A percentile compares a stretch with the other conserved stretches of the same genome.
phyloP scores from a whole-genome alignment of 2,888 invertebrate species.

The Dicycla oo region DNA sequence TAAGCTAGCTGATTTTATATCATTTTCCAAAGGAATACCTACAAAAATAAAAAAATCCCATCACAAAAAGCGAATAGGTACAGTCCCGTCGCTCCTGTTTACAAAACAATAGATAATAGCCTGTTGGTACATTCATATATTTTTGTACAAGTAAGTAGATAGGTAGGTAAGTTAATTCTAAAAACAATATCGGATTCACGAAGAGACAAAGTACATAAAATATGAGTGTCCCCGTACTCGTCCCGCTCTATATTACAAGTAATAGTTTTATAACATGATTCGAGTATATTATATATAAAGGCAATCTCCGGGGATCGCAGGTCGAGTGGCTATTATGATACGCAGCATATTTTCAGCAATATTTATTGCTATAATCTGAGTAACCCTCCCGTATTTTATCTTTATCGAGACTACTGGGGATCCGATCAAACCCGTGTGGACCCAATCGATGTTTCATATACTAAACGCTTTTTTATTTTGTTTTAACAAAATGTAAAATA shows the following conservation, averaged over 20 bases:
- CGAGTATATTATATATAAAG: conserved; percentile 56
- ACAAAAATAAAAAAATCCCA: conserved; percentile 27
- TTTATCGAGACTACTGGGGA: conserved; percentile 73
- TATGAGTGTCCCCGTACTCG: conserved; percentile 21
- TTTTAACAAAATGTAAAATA: background rate
- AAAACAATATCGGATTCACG: conserved; percentile 57
- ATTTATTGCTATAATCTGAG: conserved; percentile 79
- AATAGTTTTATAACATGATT: conserved; percentile 64
- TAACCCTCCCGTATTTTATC: conserved; percentile 74
- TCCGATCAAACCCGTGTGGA: conserved; percentile 72
- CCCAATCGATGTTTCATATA: conserved; percentile 52
- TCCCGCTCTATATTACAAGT: conserved; percentile 36
- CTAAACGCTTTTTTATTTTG: conserved; percentile 43
- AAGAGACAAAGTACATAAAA: conserved; percentile 41
- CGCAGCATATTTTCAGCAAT: conserved; percentile 75
- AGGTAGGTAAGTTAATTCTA: conserved; percentile 17
- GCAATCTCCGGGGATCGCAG: conserved; percentile 67
- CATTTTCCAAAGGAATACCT: conserved; percentile 4
- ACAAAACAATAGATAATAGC: conserved; percentile 12
- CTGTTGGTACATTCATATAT: background rate
- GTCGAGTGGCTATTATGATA: conserved; percentile 68
- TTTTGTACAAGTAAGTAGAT: background rate
- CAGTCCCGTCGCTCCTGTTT: background rate
- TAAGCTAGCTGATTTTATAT: background rate
- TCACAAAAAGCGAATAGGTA: background rate